These are phyloP conservation scores for Sebastes taczanowskii DNA, from an alignment of 2,797 vertebrate genomes.

Conservation along the genomic window DNA sequence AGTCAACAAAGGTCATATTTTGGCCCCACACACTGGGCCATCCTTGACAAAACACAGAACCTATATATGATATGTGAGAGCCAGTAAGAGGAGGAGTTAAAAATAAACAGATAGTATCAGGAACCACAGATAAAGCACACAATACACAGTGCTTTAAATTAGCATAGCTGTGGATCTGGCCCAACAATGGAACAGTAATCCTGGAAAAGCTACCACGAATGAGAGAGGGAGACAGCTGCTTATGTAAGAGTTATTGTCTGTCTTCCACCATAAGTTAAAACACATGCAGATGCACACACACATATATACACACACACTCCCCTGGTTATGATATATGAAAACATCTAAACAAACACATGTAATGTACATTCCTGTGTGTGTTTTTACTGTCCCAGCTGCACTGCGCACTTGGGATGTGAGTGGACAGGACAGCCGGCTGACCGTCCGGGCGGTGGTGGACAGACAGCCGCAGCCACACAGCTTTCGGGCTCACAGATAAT, in stretches of 20 bases:
- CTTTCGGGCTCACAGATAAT: constrained; percentile 73
- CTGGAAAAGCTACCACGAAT: constrained; percentile 79
- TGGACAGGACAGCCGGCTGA: constrained; percentile 34
- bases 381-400: constrained; percentile 43
- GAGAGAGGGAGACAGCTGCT: constrained; percentile 82
- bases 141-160: constrained; percentile 78
- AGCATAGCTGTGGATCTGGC: constrained; percentile 76
- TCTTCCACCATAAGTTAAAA: constrained; percentile 67
- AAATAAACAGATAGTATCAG: constrained; percentile 75
- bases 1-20: constrained; percentile 16
- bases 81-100: constrained; percentile 69
- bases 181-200: constrained; percentile 82
- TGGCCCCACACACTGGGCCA: not conserved
- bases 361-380: constrained; percentile 63
- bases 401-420: constrained; percentile 35
- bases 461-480: constrained; percentile 46
- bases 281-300: constrained; percentile 8
- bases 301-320: constrained; percentile 1
- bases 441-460: constrained; percentile 38
- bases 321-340: constrained; percentile 58
- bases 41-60: constrained; percentile 47
- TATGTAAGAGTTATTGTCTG: constrained; percentile 78
- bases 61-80: constrained; percentile 47
- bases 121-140: constrained; percentile 75
- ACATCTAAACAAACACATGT: constrained; percentile 52